A percentile compares a stretch with the other conserved stretches of the same genome.
Evolutionary conservation across 2,113 vertebrate genomes (phyloP).

Genomic region (Odocoileus hemionus): DNA sequence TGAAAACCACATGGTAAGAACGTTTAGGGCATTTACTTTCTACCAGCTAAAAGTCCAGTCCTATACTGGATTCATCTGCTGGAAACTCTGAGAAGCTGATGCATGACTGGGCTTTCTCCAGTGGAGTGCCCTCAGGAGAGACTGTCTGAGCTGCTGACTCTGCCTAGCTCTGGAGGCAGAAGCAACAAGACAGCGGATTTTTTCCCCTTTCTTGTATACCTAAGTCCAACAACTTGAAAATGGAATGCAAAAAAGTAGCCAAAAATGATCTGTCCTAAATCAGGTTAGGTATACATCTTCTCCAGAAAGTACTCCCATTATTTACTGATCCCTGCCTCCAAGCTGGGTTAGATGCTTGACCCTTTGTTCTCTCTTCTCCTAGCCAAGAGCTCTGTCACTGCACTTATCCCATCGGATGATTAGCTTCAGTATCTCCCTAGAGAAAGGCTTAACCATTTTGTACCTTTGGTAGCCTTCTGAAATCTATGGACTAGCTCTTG

Average conservation of each 20-base stretch:
- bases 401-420: neutral
- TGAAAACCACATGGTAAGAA: neutral
- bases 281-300: neutral
- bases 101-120: neutral
- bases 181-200: neutral
- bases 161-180: neutral
- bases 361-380: neutral
- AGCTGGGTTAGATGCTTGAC: neutral
- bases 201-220: neutral
- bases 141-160: neutral
- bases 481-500: neutral
- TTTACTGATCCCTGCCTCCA: neutral
- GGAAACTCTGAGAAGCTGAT: neutral
- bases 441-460: neutral
- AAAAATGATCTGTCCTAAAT: constrained; percentile 16
- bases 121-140: neutral
- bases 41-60: neutral
- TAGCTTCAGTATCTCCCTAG: neutral
- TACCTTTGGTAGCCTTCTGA: neutral
- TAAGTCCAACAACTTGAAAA: constrained; percentile 34
- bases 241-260: neutral
- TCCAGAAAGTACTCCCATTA: neutral
- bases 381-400: neutral
- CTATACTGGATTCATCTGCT: neutral
- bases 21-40: neutral